phyloP scores from a whole-genome alignment of 2,888 invertebrate genomes.

The Formica aserva region DNA sequence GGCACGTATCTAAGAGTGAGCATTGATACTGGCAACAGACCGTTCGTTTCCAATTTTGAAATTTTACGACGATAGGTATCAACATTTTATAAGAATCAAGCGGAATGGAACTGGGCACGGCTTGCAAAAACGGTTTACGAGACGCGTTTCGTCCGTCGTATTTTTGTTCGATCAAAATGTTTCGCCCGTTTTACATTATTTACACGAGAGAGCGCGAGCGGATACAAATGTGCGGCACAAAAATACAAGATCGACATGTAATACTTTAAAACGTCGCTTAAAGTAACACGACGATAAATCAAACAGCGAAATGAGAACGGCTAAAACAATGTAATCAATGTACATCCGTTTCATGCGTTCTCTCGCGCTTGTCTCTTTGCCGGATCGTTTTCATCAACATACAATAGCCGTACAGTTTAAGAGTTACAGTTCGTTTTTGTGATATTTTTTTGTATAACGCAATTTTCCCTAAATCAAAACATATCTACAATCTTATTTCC shows the following conservation, averaged over 20 bases:
- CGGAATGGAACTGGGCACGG: conserved; percentile 40
- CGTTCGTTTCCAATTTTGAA: conserved; percentile 58
- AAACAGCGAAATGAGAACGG: conserved; percentile 61
- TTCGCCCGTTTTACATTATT: conserved; percentile 62
- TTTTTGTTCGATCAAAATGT: conserved; percentile 50
- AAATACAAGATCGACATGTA: conserved; percentile 55
- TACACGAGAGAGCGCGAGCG: conserved; percentile 30
- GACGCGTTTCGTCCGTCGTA: conserved; percentile 46
- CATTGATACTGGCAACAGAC: conserved; percentile 35
- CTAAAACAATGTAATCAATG: conserved; percentile 62
- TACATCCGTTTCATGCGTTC: conserved; percentile 52
- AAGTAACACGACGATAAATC: conserved; percentile 67
- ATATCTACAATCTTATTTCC: conserved; percentile 17
- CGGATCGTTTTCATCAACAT: conserved; percentile 57
- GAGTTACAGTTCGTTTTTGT: conserved; percentile 50
- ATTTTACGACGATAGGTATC: conserved; percentile 58
- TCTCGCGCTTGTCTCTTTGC: conserved; percentile 58
- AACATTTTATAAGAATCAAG: conserved; percentile 64
- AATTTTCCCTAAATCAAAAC: conserved; percentile 68
- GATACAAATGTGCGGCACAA: conserved; percentile 36
- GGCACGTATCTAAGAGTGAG: neutral
- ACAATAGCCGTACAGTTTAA: conserved; percentile 63
- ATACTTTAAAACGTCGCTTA: conserved; percentile 62
- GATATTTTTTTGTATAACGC: conserved; percentile 52
- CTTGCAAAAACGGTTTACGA: conserved; percentile 62